Percentiles rank a stretch among this genome's conserved stretches.
Evolutionary conservation across 2,113 vertebrate species (phyloP).

Genomic region (Lagopus leucura): DNA sequence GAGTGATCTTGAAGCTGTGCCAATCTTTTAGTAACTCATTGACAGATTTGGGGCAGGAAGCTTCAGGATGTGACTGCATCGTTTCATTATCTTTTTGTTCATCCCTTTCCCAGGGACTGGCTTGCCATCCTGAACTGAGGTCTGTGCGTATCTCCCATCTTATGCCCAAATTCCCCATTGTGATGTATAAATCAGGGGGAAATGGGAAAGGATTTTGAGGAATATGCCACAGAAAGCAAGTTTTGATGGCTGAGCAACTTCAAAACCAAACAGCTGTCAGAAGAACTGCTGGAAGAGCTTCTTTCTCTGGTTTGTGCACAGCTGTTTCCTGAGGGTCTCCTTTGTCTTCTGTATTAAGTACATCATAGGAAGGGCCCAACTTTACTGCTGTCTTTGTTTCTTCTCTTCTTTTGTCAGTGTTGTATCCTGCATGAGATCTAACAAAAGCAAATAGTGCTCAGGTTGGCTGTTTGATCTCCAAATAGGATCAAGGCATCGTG

Average conservation of each 20-base stretch:
- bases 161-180: neutral
- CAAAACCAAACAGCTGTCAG: neutral
- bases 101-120: neutral
- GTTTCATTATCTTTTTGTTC: neutral
- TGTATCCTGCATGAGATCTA: neutral
- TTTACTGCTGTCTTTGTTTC: neutral
- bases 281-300: neutral
- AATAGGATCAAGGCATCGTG: neutral
- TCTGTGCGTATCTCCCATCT: neutral
- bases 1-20: neutral
- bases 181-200: neutral
- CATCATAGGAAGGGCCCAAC: neutral
- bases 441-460: neutral
- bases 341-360: neutral
- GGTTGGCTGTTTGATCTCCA: neutral
- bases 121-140: neutral
- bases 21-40: neutral
- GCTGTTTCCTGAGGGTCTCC: neutral
- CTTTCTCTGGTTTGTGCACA: neutral
- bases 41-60: slow-evolving; percentile 44
- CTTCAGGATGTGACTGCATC: neutral
- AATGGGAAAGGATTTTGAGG: neutral
- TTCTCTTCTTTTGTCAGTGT: neutral
- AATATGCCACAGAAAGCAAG: neutral
- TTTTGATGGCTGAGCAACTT: neutral